Percentiles rank a stretch among this genome's conserved stretches.
phyloP scores from a whole-genome alignment of 1,140 invertebrate species.

The Meloidogyne chitwoodi region DNA sequence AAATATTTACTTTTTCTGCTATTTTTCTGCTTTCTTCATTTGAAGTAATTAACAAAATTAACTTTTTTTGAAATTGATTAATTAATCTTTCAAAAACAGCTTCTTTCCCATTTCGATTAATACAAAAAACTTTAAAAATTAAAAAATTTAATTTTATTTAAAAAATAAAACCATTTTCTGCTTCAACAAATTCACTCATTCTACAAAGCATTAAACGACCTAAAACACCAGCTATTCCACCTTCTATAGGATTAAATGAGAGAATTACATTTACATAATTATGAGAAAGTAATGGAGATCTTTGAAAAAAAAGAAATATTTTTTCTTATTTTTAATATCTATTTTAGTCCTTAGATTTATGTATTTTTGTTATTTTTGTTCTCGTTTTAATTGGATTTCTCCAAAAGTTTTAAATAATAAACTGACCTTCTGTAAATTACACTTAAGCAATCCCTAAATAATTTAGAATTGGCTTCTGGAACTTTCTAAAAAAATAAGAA shows the following conservation, averaged over 20 bases:
- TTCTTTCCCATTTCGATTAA: background rate
- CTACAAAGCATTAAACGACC: constrained; percentile 12
- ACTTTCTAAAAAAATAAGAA: background rate
- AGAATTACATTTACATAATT: constrained; percentile 3
- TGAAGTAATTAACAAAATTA: constrained; percentile 1
- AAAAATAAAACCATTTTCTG: background rate
- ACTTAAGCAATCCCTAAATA: constrained; percentile 5
- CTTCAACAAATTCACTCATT: constrained; percentile 11
- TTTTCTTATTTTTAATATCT: too few relatives aligned
- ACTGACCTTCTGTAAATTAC: background rate
- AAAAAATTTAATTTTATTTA: background rate
- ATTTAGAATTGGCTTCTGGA: background rate
- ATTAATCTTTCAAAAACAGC: constrained; percentile 8
- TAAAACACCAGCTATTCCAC: constrained; percentile 3
- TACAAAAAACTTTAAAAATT: constrained; percentile 5
- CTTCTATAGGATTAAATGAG: background rate
- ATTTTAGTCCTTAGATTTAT: too few relatives aligned
- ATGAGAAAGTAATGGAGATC: background rate
- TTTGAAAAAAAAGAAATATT: background rate
- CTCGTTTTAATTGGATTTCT: too few relatives aligned
- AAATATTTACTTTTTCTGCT: background rate
- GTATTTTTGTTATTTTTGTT: too few relatives aligned
- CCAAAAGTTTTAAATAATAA: too few relatives aligned
- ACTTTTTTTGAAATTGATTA: constrained; percentile 18
- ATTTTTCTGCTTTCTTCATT: background rate